A percentile compares a stretch with the other conserved stretches of the same genome.
Evolutionary conservation across 2,797 vertebrate species (phyloP).

Genomic region (Brachyalestes nurse): DNA sequence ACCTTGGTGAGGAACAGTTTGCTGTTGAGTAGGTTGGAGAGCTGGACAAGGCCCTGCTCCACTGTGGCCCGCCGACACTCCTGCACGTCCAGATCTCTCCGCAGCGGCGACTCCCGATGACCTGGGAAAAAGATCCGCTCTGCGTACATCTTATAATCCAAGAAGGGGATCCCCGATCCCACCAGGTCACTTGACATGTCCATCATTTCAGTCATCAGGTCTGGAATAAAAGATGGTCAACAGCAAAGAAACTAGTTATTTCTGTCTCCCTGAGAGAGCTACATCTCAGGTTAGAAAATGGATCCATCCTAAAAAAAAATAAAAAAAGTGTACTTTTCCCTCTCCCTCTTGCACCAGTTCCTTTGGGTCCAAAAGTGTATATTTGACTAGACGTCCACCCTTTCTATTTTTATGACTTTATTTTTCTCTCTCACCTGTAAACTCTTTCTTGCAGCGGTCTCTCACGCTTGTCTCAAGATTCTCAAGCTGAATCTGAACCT

Average conservation of each 20-base stretch:
- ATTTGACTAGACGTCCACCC: neutral
- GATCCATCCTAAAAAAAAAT: slow-evolving; percentile 39
- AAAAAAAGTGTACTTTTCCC: neutral
- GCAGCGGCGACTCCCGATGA: slow-evolving; percentile 91
- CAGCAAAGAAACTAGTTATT: neutral
- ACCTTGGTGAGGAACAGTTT: slow-evolving; percentile 99
- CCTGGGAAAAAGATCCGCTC: slow-evolving; percentile 98
- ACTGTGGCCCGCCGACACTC: slow-evolving; percentile 93
- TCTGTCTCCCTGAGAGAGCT: slow-evolving; percentile 4
- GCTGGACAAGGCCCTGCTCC: slow-evolving; percentile 94
- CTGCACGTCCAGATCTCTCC: slow-evolving; percentile 91
- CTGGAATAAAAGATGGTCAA: slow-evolving; percentile 69
- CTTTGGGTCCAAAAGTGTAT: neutral
- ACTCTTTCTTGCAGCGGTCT: slow-evolving; percentile 98
- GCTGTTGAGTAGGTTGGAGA: slow-evolving; percentile 98
- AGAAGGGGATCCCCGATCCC: slow-evolving; percentile 94
- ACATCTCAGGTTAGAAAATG: slow-evolving; percentile 43
- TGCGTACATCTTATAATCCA: slow-evolving; percentile 93
- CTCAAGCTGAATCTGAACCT: slow-evolving; percentile 98
- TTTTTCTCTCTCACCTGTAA: slow-evolving; percentile 84
- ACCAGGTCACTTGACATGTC: slow-evolving; percentile 97
- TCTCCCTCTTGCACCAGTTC: neutral
- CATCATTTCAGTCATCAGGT: slow-evolving; percentile 99
- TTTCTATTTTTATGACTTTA: neutral
- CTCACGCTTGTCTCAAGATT: slow-evolving; percentile 97